A percentile compares a stretch with the other conserved stretches of the same genome.
Conservation (phyloP, 2,888 invertebrate species). For the Bembecia ichneumoniformis region DNA sequence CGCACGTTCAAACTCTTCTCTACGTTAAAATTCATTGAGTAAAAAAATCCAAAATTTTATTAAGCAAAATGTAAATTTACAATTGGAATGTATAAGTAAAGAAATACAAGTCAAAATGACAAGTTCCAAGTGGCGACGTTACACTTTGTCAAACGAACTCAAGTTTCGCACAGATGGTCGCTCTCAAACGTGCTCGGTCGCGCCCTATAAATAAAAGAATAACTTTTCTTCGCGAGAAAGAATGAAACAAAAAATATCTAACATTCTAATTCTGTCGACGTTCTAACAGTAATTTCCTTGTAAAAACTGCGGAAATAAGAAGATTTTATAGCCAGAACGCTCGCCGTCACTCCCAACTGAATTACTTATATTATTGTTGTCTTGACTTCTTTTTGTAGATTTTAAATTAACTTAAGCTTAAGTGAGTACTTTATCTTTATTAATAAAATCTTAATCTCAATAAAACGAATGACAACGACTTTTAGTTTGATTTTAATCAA, state of each 20-base stretch:
- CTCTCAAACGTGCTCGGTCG: background rate
- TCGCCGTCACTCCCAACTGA: slow-evolving; percentile 2
- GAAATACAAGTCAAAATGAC: background rate
- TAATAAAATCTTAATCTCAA: background rate
- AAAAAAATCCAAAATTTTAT: no score
- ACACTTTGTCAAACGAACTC: background rate
- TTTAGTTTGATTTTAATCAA: no score
- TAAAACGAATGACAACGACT: background rate
- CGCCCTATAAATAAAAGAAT: background rate
- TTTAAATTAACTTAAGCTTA: slow-evolving; percentile 1
- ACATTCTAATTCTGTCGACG: slow-evolving; percentile 6
- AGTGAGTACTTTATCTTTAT: no score
- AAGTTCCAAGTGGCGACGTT: background rate
- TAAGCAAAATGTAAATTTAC: no score
- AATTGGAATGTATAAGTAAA: background rate
- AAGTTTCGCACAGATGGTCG: background rate
- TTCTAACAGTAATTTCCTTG: slow-evolving; percentile 10
- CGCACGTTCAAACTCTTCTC: no score
- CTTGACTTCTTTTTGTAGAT: background rate
- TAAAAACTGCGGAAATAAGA: slow-evolving; percentile 12
- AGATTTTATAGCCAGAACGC: slow-evolving; percentile 11
- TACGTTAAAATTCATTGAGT: no score
- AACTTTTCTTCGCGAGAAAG: background rate
- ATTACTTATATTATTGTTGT: slow-evolving; percentile 1
- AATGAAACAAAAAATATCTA: slow-evolving; percentile 4